Evolutionary conservation across 2,113 vertebrate species (phyloP), one percentile per base, ranked within the genome.

Genomic region (Nanorana parkeri): DNA sequence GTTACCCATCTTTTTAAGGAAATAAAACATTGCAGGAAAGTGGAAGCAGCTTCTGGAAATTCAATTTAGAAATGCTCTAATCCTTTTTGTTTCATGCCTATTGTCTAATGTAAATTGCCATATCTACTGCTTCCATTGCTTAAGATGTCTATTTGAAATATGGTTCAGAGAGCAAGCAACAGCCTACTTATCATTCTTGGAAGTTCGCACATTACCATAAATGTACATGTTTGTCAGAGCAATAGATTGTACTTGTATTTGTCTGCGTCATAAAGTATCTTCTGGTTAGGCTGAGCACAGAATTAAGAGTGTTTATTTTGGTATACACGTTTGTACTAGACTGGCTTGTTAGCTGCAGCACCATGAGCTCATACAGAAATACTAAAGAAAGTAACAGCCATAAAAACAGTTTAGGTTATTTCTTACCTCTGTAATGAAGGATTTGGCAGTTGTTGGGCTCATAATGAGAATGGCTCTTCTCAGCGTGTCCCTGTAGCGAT

Each of bases 391-490:
- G 47, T 61, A 47, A 28, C 68, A 32, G 51, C 60, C 47, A 65
- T 67, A 55, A 65, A 78, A 66, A 19, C 66, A 23, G 32, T 28
- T 13, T 32, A 24, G 67, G 54, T 66, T 11, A 67, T 68, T 66
- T 83, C 91, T 83, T 92, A 99, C 98, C 96, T 99, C 97, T 3
- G 96, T 94, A 86, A 99, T 96, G 84, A 99, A 99, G 8, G 96
- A 95, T 83, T 98, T 99, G 87, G 98, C 98, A 2, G 96, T 97
- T 0, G 92, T 92, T 11, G 98, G 96, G 83, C 97, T 99, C 96
- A 99, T 99, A 83, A 99, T 94, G 52, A 99, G 94, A 84, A 99
- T 95, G 1, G 98, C 98, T 68, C 98, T 87, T 69, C 98, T 92
- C 61, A 99, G 91, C 10, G 98, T 98, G 75, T 99, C 98, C 81